Percentiles rank a stretch among this genome's conserved stretches.
Conservation (phyloP, 2,113 vertebrate species). For the Misgurnus anguillicaudatus region DNA sequence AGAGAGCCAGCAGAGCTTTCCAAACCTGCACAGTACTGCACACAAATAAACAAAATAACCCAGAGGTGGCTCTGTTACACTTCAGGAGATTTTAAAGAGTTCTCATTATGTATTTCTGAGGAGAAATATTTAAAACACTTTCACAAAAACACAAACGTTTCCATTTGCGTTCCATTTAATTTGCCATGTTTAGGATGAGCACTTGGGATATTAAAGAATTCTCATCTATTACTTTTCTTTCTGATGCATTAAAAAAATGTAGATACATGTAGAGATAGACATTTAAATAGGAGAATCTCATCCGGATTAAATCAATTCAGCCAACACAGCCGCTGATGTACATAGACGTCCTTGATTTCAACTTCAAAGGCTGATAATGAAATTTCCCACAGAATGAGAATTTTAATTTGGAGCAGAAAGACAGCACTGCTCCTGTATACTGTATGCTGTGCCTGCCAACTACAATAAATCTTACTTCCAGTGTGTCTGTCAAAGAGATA, state of each 20-base stretch:
- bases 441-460: slow-evolving; percentile 31
- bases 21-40: slow-evolving; percentile 14
- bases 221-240: too few species aligned
- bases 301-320: slow-evolving; percentile 49
- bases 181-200: too few species aligned
- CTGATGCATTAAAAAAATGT: background rate
- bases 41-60: slow-evolving; percentile 8
- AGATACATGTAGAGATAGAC: background rate
- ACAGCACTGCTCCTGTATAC: background rate
- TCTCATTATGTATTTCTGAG: too few species aligned
- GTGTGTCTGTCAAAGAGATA: slow-evolving; percentile 14
- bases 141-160: background rate
- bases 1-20: background rate
- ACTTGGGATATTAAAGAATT: too few species aligned
- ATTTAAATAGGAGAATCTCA: slow-evolving; percentile 33
- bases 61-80: too few species aligned
- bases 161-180: too few species aligned
- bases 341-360: slow-evolving; percentile 48
- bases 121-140: too few species aligned
- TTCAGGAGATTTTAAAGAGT: too few species aligned
- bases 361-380: slow-evolving; percentile 60
- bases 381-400: slow-evolving; percentile 40
- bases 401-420: slow-evolving; percentile 44
- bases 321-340: slow-evolving; percentile 30
- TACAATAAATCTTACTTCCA: slow-evolving; percentile 3